Evolutionary conservation across 2,113 vertebrate genomes (phyloP), one percentile per base, ranked within the genome.

Genomic region (Cololabis saira): DNA sequence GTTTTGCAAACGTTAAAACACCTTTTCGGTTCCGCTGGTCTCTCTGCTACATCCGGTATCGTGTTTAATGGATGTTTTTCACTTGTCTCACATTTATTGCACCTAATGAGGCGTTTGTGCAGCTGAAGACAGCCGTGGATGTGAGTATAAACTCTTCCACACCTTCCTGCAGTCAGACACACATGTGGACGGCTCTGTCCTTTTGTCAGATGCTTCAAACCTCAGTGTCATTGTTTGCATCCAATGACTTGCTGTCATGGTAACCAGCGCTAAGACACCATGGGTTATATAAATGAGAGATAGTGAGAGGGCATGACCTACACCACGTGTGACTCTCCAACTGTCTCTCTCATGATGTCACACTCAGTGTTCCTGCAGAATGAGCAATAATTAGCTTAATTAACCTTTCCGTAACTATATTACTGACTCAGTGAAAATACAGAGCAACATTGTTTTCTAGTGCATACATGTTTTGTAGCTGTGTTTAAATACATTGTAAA

Each of bases 231-330:
- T 85, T 88, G 89, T 90, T 87, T 90, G 86, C 88, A 66, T 78
- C 77, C 45, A 74, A 80, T 76, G 81, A 78, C 52, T 69, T 81
- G 90, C 83, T 89, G 83, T 82, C 83, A 91, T 90, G 86, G 86
- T 51, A 88, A 90, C 86, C 65, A 18, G 22, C 73, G 59, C 61
- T 37, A 74, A 74, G 71, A 77, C 42, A 69, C 72, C 69, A 77
- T 48, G 74, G 61, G 68, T 79, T 75, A 85, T 75, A 85, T 56
- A 80, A 85, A 84, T 71, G 76, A 80, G 78, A 84, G 77, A 68
- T 50, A 74, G 87, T 48, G 67, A 72, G 68, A 75, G 86, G 85
- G 57, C 74, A 57, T 59, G 88, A 86, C 84, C 87, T 16, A 16
- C 33, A 61, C 70, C 51, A 30, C 22, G 61, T 68, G 50, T 57